Evolutionary conservation across 2,888 invertebrate genomes (phyloP), one percentile per base, ranked within the genome.

Genomic region (Theodoxus fluviatilis): DNA sequence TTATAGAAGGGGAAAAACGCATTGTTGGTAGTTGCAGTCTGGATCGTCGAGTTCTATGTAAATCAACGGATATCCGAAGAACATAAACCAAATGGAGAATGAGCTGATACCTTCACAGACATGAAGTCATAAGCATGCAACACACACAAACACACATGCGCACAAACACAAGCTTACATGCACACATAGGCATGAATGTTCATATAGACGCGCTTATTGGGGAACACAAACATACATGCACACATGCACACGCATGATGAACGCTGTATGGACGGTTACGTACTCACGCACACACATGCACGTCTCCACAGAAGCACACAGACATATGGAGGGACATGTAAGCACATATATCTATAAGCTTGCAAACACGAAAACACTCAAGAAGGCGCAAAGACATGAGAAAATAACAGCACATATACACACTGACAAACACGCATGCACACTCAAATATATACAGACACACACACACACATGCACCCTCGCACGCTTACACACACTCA

Each of bases 131-230:
- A 43, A 43, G 43, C 9, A 12, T 15, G 18, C 43, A 43, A 12
- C 52, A 52, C 52, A 52, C 28, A 43, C 52, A 52, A n/a, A 52
- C 52, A 52, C 52, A 52, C 52, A 52, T 25, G 25, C 52, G 25
- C n/a, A 52, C 52, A 52, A n/a, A 52, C 52, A 52, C 52, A 52
- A 7, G 25, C 28, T 22, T 18, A 52, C 52, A 52, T 9, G 25
- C 52, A 52, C 52, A 52, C 52, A 52, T 25, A 52, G n/a, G 25
- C n/a, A 52, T 18, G n/a, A n/a, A 52, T 52, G 25, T 25, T 22
- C 28, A 52, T 25, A n/a, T n/a, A n/a, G n/a, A n/a, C n/a, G n/a
- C n/a, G n/a, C n/a, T n/a, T n/a, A n/a, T n/a, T n/a, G n/a, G n/a
- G n/a, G n/a, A n/a, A 52, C n/a, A 52, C 52, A 52, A 7, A 52